A percentile compares a stretch with the other conserved stretches of the same genome.
These are phyloP conservation scores for Ginglymostoma cirratum DNA, from an alignment of 2,113 vertebrate genomes.

Conservation along the genomic window DNA sequence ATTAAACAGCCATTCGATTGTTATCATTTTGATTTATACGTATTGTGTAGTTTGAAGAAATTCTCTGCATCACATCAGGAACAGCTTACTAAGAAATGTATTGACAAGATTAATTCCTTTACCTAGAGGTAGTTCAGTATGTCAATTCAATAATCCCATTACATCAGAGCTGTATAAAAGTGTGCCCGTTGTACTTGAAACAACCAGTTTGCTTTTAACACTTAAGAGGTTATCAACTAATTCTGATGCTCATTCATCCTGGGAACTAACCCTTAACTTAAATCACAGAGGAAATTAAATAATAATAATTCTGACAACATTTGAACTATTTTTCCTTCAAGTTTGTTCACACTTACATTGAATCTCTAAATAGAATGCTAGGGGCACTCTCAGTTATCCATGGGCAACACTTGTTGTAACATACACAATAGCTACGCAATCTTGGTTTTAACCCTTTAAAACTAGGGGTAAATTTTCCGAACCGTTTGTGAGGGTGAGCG, in stretches of 20 bases:
- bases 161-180: background rate
- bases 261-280: background rate
- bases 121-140: background rate
- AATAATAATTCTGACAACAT: background rate
- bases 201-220: background rate
- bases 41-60: background rate
- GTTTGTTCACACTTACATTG: background rate
- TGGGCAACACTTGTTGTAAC: background rate
- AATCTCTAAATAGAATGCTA: too few species aligned
- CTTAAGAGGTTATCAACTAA: background rate
- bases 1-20: background rate
- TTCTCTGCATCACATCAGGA: background rate
- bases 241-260: background rate
- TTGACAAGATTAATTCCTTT: background rate
- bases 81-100: background rate
- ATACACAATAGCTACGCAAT: background rate
- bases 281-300: background rate
- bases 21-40: slow-evolving; percentile 2
- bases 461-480: too few species aligned
- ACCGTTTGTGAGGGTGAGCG: too few species aligned
- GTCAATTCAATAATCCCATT: background rate
- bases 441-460: background rate
- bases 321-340: background rate
- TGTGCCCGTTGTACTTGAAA: background rate
- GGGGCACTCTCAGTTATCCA: background rate